phyloP scores from a whole-genome alignment of 2,888 invertebrate species.

The Andrena trimmerana region DNA sequence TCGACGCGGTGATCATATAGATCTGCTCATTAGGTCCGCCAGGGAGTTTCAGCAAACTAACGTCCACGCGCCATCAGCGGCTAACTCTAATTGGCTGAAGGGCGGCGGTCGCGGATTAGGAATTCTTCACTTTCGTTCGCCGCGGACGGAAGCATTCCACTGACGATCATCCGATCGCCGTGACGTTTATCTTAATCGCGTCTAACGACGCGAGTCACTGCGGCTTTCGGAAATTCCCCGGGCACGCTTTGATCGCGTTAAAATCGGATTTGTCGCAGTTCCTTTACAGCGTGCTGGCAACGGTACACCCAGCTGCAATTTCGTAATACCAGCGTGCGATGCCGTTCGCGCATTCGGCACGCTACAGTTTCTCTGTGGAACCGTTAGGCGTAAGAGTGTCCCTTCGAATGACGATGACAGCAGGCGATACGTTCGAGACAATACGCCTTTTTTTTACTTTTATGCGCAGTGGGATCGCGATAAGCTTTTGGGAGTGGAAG shows the following conservation, averaged over 20 bases:
- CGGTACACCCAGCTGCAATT: slow-evolving; percentile 63
- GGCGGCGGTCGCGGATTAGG: slow-evolving; percentile 68
- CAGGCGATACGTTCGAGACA: slow-evolving; percentile 4
- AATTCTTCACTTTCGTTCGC: slow-evolving; percentile 68
- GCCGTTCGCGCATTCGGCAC: slow-evolving; percentile 67
- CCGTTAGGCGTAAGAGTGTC: slow-evolving; percentile 54
- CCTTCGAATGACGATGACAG: slow-evolving; percentile 36
- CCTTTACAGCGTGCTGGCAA: slow-evolving; percentile 50
- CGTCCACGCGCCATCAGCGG: slow-evolving; percentile 60
- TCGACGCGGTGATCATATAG: slow-evolving; percentile 54
- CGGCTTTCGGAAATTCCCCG: slow-evolving; percentile 36
- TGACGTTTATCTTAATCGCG: slow-evolving; percentile 30
- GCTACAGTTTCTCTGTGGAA: slow-evolving; percentile 60
- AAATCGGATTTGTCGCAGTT: slow-evolving; percentile 61
- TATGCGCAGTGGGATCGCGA: neutral
- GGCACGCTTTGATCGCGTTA: slow-evolving; percentile 57
- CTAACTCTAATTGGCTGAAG: slow-evolving; percentile 73
- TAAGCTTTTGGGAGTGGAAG: neutral
- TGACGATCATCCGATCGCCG: slow-evolving; percentile 34
- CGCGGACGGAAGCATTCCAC: slow-evolving; percentile 53
- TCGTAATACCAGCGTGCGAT: slow-evolving; percentile 50
- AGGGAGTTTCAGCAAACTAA: slow-evolving; percentile 62
- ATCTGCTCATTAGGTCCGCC: slow-evolving; percentile 53
- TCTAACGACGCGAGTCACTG: slow-evolving; percentile 37
- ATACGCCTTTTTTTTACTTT: neutral